A percentile compares a stretch with the other conserved stretches of the same genome.
phyloP scores from a whole-genome alignment of 1,140 invertebrate species.

The Eumaeus atala region DNA sequence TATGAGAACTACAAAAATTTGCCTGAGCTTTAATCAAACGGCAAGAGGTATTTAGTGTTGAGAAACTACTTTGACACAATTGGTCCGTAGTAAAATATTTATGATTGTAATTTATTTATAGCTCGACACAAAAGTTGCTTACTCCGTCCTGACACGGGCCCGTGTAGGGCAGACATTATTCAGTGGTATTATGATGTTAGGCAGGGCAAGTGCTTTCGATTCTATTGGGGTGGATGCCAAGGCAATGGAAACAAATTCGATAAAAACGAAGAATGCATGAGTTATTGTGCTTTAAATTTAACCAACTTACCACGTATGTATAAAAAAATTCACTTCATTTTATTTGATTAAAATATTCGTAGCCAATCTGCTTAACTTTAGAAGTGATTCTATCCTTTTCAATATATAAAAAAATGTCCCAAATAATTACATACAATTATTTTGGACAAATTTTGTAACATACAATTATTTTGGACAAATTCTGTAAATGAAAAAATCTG shows the following conservation, averaged over 20 bases:
- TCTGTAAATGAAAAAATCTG: too few relatives aligned
- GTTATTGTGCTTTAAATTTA: conserved; percentile 77
- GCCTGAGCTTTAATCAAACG: conserved; percentile 24
- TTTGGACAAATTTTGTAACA: too few relatives aligned
- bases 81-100: too few relatives aligned
- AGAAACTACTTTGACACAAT: background rate
- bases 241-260: conserved; percentile 94
- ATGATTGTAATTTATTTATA: conserved; percentile 23
- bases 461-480: too few relatives aligned
- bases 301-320: conserved; percentile 5
- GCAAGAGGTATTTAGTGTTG: conserved; percentile 23
- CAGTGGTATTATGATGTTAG: conserved; percentile 92
- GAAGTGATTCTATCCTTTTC: too few relatives aligned
- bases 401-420: too few relatives aligned
- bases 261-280: conserved; percentile 85
- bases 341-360: too few relatives aligned
- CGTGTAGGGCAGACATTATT: conserved; percentile 87
- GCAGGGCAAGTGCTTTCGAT: conserved; percentile 89
- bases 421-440: too few relatives aligned
- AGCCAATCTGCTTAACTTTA: too few relatives aligned
- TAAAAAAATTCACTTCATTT: too few relatives aligned
- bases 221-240: conserved; percentile 96
- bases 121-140: conserved; percentile 78
- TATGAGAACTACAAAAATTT: conserved; percentile 25
- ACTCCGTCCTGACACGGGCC: conserved; percentile 80